Base-by-base conservation (phyloP, 37 sponge, comb jelly and placozoan genomes). In the Chondrilla cf. caribensis region DNA sequence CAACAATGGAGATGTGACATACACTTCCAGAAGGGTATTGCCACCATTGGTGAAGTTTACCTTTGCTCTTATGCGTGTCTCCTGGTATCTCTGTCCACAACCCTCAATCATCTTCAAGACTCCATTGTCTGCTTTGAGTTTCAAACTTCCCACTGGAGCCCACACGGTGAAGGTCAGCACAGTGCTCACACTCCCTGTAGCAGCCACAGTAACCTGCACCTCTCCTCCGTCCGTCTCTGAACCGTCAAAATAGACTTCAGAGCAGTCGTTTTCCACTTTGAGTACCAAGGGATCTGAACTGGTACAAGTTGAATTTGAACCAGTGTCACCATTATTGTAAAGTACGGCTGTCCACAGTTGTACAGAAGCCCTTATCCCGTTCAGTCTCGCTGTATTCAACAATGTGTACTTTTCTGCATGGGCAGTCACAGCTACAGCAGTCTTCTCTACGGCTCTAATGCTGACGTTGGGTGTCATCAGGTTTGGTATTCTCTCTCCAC, bases 181-280 rank as follows among this genome's bases (percentile, higher is more conserved):
- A 0, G 33, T 33, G 2, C 6, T n/a, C 2, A 1, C 2, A 35
- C 42, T 40, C 22, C 51, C 59, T 28, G 0, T 9, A 51, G 47
- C 19, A 18, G n/a, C 2, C 7, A 92, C 60, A 24, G 24, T 70
- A 47, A 92, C 76, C 35, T 70, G 68, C 3, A 76, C 78, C 2
- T 67, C 38, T 36, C 76, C 33, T 37, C 93, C 90, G 0, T 22
- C n/a, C 2, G 35, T 81, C 43, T 93, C 93, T n/a, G 65, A 35
- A 9, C 93, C 93, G 65, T 86, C 54, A 76, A 93, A 81, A 33
- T 36, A 93, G 5, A 77, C 84, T 17, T 4, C 1, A 2, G 85
- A 84, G 58, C 93, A 93, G 36, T 84, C 32, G 24, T 57, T 17
- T 21, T 33, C 28, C 0, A 89, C 87, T 67, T 92, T 82, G 26